Conservation (phyloP, 2,888 invertebrate species). For the Corbicula japonica region DNA sequence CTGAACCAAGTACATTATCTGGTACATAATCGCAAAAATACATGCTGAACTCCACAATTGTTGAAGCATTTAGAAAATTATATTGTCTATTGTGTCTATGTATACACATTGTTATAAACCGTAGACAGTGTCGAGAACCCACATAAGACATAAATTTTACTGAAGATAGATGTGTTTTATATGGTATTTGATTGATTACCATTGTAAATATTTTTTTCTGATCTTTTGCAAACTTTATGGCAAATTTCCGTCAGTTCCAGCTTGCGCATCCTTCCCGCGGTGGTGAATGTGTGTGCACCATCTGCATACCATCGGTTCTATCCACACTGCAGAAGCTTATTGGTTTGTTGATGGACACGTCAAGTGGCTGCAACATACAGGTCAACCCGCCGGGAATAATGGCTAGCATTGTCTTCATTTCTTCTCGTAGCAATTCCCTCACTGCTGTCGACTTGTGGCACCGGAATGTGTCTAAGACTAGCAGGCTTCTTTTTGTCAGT, state of each 20-base stretch:
- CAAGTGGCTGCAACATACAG: slow-evolving; percentile 30
- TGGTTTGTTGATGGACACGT: slow-evolving; percentile 35
- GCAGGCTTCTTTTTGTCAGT: neutral
- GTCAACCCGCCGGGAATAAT: slow-evolving; percentile 46
- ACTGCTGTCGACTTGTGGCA: slow-evolving; percentile 12
- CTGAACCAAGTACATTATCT: too few relatives aligned
- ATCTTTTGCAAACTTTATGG: too few relatives aligned
- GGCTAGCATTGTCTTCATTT: slow-evolving; percentile 14
- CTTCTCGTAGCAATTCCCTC: neutral
- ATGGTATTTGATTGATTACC: too few relatives aligned
- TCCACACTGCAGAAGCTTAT: slow-evolving; percentile 16
- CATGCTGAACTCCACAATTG: too few relatives aligned
- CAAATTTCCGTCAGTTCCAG: slow-evolving; percentile 19
- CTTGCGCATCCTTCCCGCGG: slow-evolving; percentile 6
- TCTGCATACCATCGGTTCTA: slow-evolving; percentile 25
- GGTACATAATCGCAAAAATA: too few relatives aligned
- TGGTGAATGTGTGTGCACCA: slow-evolving; percentile 13
- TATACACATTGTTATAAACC: too few relatives aligned
- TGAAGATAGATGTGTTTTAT: too few relatives aligned
- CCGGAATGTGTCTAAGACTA: slow-evolving; percentile 39
- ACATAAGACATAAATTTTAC: too few relatives aligned
- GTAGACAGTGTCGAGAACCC: too few relatives aligned
- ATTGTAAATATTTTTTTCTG: too few relatives aligned
- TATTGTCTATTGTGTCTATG: too few relatives aligned
- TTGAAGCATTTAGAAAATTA: too few relatives aligned